Percentiles rank a stretch among this genome's conserved stretches.
These are phyloP conservation scores for Bellardia pandia DNA, from an alignment of 2,888 invertebrate genomes.

Conservation along the genomic window DNA sequence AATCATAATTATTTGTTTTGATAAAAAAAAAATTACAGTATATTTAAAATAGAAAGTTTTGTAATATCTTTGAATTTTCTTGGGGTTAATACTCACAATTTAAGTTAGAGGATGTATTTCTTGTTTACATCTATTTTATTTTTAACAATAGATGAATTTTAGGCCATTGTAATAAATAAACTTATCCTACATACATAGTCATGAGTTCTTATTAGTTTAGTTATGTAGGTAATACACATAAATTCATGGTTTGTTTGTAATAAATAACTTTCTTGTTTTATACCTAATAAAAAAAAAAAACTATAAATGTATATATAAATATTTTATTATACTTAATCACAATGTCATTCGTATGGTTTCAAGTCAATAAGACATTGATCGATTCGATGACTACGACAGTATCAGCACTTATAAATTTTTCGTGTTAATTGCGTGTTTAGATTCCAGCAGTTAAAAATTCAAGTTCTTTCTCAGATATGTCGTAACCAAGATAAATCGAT, in stretches of 20 bases:
- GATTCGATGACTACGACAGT: conserved; percentile 29
- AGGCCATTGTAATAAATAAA: conserved; percentile 13
- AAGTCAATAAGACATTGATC: conserved; percentile 62
- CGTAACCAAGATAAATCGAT: conserved; percentile 38
- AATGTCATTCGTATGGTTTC: conserved; percentile 60
- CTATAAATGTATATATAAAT: conserved; percentile 50
- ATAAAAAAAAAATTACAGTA: conserved; percentile 7
- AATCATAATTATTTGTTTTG: not conserved
- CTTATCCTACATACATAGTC: conserved; percentile 16
- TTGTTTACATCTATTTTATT: conserved; percentile 1
- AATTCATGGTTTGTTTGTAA: conserved; percentile 17
- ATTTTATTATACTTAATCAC: conserved; percentile 62
- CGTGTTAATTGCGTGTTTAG: too few relatives aligned
- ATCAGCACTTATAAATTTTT: not conserved
- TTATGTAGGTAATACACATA: not conserved
- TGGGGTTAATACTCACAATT: not conserved
- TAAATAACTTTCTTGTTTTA: conserved; percentile 9
- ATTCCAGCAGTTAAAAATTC: not conserved
- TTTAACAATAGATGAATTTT: conserved; percentile 6
- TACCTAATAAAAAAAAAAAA: conserved; percentile 47
- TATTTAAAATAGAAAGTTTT: not conserved
- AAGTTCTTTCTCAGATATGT: not conserved
- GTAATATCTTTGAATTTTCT: not conserved
- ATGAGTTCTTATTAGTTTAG: conserved; percentile 2
- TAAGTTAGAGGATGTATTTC: not conserved